Conservation (phyloP, 2,888 invertebrate genomes). For the Loripinus fragilis region DNA sequence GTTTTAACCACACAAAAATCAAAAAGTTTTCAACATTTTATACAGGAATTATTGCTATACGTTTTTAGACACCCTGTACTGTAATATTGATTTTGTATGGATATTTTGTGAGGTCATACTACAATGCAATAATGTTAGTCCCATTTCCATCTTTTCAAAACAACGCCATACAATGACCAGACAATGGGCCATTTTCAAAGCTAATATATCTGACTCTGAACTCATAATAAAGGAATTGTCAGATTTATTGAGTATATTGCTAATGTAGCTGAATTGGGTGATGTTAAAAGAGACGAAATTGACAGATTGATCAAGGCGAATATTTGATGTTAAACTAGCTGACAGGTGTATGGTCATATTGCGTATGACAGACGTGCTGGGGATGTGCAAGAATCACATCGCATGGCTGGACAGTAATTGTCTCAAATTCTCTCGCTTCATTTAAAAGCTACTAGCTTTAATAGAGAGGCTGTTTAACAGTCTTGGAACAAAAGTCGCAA, state of each 20-base stretch:
- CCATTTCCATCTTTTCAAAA: no score
- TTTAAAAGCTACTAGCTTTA: constrained; percentile 48
- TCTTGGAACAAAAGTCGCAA: constrained; percentile 45
- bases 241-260: not conserved
- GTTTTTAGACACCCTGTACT: no score
- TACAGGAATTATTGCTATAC: no score
- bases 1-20: no score
- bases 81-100: not conserved
- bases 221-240: not conserved
- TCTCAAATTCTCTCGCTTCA: constrained; percentile 29
- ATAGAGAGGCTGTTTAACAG: constrained; percentile 45
- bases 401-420: constrained; percentile 48
- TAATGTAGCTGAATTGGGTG: not conserved
- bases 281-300: not conserved
- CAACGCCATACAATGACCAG: constrained; percentile 2
- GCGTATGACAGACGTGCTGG: constrained; percentile 54
- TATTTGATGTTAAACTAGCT: constrained; percentile 1
- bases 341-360: constrained; percentile 58
- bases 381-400: constrained; percentile 39
- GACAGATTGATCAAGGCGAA: not conserved
- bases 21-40: no score
- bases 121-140: no score
- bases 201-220: not conserved
- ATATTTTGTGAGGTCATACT: not conserved
- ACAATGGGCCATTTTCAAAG: constrained; percentile 4